Base-by-base conservation (phyloP, 2,797 vertebrate genomes). In the Neosilurus mollespiculum region DNA sequence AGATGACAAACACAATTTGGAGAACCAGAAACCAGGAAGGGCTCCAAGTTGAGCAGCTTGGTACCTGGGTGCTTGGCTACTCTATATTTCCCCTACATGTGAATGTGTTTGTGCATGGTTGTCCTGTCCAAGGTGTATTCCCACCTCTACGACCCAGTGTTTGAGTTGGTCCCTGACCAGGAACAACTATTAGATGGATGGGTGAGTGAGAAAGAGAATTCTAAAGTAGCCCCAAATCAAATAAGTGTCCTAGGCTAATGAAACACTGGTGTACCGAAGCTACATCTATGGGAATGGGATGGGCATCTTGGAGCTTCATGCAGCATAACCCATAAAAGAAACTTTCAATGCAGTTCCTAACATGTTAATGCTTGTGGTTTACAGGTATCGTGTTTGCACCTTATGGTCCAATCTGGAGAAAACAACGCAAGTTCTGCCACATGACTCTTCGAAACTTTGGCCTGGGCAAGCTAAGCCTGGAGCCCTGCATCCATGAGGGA, bases 321-420 rank as follows among this genome's bases (percentile, higher is more conserved):
- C 12, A n/a, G 69, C 43, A 15, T 22, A 14, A 22, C 9, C 49
- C 49, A 71, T 71, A 49, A 70, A 49, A 49, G 9, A 69, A 37
- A 9, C 49, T 70, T 70, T 51, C 67, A 11, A 70, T 49, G 20
- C 76, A 24, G 6, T 65, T 15, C 61, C 15, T 53, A 30, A 51
- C 7, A 16, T 26, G 18, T 58, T 53, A n/a, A 58, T 2, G 4
- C 14, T 12, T 30, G 10, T 78, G 22, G 70, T 85, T 61, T 75
- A 4, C 49, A 99, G 98, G 98, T 83, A 95, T 99, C 54, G 96
- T 98, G 80, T 99, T 99, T 83, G 97, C 97, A 70, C 96, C 93
- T 11, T 99, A 98, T 0, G 98, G 97, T 3, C 94, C 95, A 0
- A 84, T 97, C 30, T 99, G 98, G 98, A 94, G 90, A 84, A 95